Evolutionary conservation across 2,888 invertebrate genomes (phyloP).

Genomic region (Penaeus monodon): DNA sequence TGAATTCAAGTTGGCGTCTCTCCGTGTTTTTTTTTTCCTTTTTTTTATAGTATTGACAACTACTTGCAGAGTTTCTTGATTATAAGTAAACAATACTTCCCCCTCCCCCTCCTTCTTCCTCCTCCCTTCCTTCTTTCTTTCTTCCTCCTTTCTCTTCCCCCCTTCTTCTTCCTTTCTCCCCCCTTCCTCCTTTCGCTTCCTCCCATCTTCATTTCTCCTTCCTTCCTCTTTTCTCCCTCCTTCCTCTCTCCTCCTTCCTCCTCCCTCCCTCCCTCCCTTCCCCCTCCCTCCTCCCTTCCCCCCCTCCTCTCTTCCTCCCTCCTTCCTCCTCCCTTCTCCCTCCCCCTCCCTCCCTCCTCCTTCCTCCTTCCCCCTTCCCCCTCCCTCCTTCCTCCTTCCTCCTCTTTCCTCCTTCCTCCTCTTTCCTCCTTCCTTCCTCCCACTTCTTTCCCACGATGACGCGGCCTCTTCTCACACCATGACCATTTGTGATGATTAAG

Average conservation of each 20-base stretch:
- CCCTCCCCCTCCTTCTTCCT: too few relatives aligned
- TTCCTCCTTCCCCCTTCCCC: too few relatives aligned
- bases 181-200: background rate
- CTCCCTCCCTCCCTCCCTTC: background rate
- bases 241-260: background rate
- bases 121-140: too few relatives aligned
- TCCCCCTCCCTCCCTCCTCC: too few relatives aligned
- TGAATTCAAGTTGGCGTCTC: too few relatives aligned
- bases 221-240: background rate
- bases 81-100: too few relatives aligned
- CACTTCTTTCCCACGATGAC: background rate
- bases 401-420: background rate
- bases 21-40: too few relatives aligned
- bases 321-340: too few relatives aligned
- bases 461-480: background rate
- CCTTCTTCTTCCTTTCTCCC: background rate
- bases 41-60: too few relatives aligned
- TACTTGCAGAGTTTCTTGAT: too few relatives aligned
- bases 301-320: background rate
- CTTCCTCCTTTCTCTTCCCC: background rate
- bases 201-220: background rate
- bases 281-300: background rate
- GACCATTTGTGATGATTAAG: too few relatives aligned
- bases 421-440: background rate
- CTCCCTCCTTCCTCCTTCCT: background rate